These are phyloP conservation scores for Elmis aenea DNA, from an alignment of 2,888 invertebrate species.

Conservation along the genomic window DNA sequence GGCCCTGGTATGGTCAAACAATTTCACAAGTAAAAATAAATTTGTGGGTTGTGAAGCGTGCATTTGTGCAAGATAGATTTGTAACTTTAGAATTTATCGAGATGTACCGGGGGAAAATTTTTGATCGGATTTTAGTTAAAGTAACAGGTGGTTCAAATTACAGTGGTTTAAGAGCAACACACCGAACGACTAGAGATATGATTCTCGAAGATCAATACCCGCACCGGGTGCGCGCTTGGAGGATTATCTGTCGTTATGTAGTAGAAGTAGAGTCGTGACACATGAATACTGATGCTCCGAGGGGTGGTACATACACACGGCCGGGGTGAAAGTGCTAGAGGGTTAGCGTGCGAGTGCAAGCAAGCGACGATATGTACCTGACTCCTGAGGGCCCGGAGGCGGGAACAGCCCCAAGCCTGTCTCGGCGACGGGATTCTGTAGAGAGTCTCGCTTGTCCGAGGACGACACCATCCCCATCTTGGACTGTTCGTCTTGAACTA, in stretches of 20 bases:
- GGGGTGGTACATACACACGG: constrained; percentile 6
- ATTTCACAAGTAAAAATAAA: too few species aligned
- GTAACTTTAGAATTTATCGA: too few species aligned
- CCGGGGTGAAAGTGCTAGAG: constrained; percentile 15
- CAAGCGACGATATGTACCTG: constrained; percentile 36
- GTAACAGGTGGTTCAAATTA: constrained; percentile 45
- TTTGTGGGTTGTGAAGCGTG: constrained; percentile 8
- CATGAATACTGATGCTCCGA: constrained; percentile 22
- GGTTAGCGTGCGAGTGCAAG: constrained; percentile 16
- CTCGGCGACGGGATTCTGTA: constrained; percentile 34
- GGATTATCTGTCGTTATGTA: constrained; percentile 21
- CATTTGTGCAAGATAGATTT: constrained; percentile 14
- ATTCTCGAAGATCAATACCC: constrained; percentile 29
- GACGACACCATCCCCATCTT: constrained; percentile 43
- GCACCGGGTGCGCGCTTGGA: constrained; percentile 21
- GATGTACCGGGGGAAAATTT: neutral
- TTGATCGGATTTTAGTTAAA: neutral
- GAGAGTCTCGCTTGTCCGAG: constrained; percentile 40
- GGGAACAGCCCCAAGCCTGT: constrained; percentile 47
- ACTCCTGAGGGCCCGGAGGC: constrained; percentile 47
- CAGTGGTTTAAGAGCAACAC: constrained; percentile 41
- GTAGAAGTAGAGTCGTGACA: constrained; percentile 21
- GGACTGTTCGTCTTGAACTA: constrained; percentile 41
- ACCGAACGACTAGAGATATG: constrained; percentile 34
- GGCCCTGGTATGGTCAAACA: too few species aligned